Evolutionary conservation across 2,888 invertebrate species (phyloP).

Genomic region (Craniophora ligustri): DNA sequence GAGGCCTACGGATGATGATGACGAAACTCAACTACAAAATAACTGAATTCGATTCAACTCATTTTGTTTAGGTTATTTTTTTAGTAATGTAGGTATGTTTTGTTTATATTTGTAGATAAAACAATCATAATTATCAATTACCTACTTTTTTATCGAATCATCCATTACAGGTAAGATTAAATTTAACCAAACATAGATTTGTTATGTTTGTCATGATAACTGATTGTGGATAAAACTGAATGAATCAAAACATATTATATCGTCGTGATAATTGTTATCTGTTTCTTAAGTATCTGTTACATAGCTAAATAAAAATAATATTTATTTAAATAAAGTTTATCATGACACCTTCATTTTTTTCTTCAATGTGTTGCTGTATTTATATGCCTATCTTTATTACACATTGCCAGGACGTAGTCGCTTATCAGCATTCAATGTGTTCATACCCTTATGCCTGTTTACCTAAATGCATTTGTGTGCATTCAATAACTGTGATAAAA

Average conservation of each 20-base stretch:
- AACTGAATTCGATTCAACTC: too few species aligned
- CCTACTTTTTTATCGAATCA: too few species aligned
- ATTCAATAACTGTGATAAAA: constrained; percentile 63
- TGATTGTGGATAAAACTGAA: background rate
- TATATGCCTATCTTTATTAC: constrained; percentile 7
- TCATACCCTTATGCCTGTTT: constrained; percentile 60
- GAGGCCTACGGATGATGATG: too few species aligned
- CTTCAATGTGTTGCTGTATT: background rate
- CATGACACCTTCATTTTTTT: constrained; percentile 20
- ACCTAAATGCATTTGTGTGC: constrained; percentile 64
- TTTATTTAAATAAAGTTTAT: constrained; percentile 16
- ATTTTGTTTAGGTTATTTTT: too few species aligned
- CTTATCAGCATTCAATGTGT: constrained; percentile 47
- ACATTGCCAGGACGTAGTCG: constrained; percentile 16
- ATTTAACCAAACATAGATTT: too few species aligned
- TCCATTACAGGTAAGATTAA: too few species aligned
- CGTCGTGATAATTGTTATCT: background rate
- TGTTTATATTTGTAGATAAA: too few species aligned
- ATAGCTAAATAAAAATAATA: constrained; percentile 5
- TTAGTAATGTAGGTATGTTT: too few species aligned
- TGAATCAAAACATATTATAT: constrained; percentile 1
- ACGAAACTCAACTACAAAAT: too few species aligned
- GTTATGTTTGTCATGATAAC: too few species aligned
- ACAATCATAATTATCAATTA: too few species aligned
- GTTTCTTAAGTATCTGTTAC: background rate